Conservation (phyloP, 2,888 invertebrate species). For the Polyommatus icarus region DNA sequence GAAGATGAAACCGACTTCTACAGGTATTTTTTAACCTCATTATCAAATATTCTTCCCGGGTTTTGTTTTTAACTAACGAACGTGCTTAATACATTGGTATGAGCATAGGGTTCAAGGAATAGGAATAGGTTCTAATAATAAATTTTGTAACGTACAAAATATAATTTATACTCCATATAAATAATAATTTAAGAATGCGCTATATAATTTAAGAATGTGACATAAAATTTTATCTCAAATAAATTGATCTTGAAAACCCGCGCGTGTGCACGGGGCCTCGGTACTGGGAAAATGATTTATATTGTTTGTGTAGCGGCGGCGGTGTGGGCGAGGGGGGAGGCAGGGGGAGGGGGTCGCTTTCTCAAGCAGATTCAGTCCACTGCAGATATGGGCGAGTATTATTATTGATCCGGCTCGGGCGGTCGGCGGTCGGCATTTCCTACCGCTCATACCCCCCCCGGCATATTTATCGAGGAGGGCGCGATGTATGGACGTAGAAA, state of each 20-base stretch:
- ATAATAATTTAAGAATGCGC: not conserved
- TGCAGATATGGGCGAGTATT: conserved; percentile 80
- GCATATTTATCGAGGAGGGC: conserved; percentile 71
- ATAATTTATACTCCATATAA: too few species aligned
- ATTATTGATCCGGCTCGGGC: conserved; percentile 78
- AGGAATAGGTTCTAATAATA: too few species aligned
- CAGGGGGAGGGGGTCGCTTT: conserved; percentile 57
- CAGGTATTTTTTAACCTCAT: too few species aligned
- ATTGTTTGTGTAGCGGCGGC: conserved; percentile 72
- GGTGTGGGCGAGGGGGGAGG: conserved; percentile 44
- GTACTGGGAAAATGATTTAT: conserved; percentile 76
- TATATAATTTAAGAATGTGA: not conserved
- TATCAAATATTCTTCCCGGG: too few species aligned
- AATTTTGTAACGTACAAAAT: too few species aligned
- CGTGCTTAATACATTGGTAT: too few species aligned
- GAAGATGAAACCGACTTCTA: too few species aligned
- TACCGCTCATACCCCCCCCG: conserved; percentile 72
- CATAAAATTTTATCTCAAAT: not conserved
- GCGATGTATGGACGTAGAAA: conserved; percentile 66
- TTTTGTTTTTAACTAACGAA: too few species aligned
- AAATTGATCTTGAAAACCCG: not conserved
- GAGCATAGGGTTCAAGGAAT: too few species aligned
- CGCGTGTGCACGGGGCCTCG: conserved; percentile 62
- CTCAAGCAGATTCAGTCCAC: conserved; percentile 78
- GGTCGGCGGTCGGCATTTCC: conserved; percentile 69